Conservation (phyloP, 2,888 invertebrate species). For the Exephanes ischioxanthus region DNA sequence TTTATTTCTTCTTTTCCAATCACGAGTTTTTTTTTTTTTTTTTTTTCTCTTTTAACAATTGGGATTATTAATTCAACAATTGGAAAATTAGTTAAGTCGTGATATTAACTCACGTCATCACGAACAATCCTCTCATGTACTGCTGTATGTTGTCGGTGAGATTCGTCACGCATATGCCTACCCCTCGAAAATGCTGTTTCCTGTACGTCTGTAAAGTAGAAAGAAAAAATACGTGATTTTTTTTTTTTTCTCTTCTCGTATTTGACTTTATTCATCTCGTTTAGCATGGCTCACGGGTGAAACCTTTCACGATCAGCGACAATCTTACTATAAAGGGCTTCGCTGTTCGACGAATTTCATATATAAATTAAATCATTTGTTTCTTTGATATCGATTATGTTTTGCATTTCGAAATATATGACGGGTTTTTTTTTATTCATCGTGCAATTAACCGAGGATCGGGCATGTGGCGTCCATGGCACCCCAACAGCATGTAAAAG, state of each 20-base stretch:
- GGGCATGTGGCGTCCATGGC: too few species aligned
- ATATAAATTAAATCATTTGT: too few species aligned
- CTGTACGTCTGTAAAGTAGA: slow-evolving; percentile 85
- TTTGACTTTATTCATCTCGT: not conserved
- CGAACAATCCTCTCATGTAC: slow-evolving; percentile 88
- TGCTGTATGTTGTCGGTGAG: slow-evolving; percentile 89
- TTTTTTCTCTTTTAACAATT: not conserved
- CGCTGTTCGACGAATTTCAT: too few species aligned
- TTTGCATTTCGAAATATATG: not conserved
- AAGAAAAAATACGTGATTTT: not conserved
- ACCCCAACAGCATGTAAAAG: too few species aligned
- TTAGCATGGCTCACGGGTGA: not conserved
- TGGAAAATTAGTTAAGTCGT: not conserved
- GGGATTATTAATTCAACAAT: not conserved
- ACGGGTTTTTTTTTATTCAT: not conserved
- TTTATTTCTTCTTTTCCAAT: slow-evolving; percentile 14
- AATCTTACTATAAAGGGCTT: too few species aligned
- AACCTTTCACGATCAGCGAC: too few species aligned
- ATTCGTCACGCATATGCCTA: slow-evolving; percentile 89
- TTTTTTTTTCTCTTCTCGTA: not conserved
- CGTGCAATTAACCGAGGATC: not conserved
- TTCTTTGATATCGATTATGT: not conserved
- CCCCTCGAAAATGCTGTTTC: slow-evolving; percentile 86
- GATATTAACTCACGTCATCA: slow-evolving; percentile 87
- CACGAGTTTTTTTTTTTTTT: not conserved